Evolutionary conservation across 2,797 vertebrate genomes (phyloP).

Genomic region (Urophycis tenuis): DNA sequence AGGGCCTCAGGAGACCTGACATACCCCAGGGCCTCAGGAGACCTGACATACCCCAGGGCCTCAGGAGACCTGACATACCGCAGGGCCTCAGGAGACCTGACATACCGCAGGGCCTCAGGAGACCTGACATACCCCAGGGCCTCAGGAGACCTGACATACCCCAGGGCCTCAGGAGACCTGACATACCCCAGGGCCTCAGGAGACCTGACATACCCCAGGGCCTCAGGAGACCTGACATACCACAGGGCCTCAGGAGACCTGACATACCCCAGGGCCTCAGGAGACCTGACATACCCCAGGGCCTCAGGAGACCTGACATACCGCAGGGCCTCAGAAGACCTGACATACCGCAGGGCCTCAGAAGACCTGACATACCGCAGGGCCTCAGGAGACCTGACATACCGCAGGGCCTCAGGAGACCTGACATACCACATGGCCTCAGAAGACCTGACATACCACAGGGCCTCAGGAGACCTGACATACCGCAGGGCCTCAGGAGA

Average conservation of each 20-base stretch:
- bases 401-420: conserved; percentile 34
- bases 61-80: conserved; percentile 39
- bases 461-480: conserved; percentile 38
- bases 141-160: conserved; percentile 41
- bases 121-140: no score
- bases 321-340: conserved; percentile 37
- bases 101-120: conserved; percentile 31
- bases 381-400: conserved; percentile 36
- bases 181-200: conserved; percentile 31
- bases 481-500: conserved; percentile 36
- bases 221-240: conserved; percentile 38
- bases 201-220: conserved; percentile 42
- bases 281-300: conserved; percentile 41
- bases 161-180: conserved; percentile 37
- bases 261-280: conserved; percentile 34
- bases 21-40: conserved; percentile 33
- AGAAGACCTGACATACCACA: conserved; percentile 40
- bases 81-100: conserved; percentile 38
- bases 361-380: conserved; percentile 40
- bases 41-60: conserved; percentile 39
- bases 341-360: conserved; percentile 36
- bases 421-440: no score
- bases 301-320: conserved; percentile 37
- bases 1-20: conserved; percentile 38
- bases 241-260: conserved; percentile 36